Percentiles rank a stretch among this genome's conserved stretches.
phyloP scores from a whole-genome alignment of 1,140 invertebrate genomes.

The Nasonia giraulti region DNA sequence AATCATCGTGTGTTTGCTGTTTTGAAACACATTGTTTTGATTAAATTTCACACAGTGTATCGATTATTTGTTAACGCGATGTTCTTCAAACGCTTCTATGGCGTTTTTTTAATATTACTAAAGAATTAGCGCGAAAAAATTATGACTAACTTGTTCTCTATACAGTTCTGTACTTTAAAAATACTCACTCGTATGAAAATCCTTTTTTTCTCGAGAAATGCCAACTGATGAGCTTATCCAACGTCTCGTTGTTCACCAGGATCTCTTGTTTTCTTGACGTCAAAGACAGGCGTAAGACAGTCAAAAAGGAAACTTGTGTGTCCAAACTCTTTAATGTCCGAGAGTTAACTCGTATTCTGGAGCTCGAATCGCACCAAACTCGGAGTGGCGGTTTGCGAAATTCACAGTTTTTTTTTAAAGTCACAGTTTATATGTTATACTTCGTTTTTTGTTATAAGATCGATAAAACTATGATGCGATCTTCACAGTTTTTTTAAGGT shows the following conservation, averaged over 20 bases:
- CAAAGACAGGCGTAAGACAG: neutral
- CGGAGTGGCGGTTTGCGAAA: neutral
- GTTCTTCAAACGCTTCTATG: too few species aligned
- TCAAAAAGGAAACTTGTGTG: too few species aligned
- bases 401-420: neutral
- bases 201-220: neutral
- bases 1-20: conserved; percentile 10
- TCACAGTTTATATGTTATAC: neutral
- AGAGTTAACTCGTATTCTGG: too few species aligned
- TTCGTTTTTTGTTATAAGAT: neutral
- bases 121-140: too few species aligned
- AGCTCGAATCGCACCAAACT: neutral
- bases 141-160: too few species aligned
- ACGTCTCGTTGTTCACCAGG: neutral
- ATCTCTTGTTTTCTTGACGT: neutral
- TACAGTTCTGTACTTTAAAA: too few species aligned
- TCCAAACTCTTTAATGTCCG: too few species aligned
- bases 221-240: too few species aligned
- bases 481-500: conserved; percentile 16
- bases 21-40: conserved; percentile 28
- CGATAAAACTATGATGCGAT: neutral
- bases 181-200: neutral
- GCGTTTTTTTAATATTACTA: too few species aligned
- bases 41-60: neutral
- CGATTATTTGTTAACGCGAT: too few species aligned